Conservation (phyloP, 1,140 invertebrate species). For the Drosophila nikananu region DNA sequence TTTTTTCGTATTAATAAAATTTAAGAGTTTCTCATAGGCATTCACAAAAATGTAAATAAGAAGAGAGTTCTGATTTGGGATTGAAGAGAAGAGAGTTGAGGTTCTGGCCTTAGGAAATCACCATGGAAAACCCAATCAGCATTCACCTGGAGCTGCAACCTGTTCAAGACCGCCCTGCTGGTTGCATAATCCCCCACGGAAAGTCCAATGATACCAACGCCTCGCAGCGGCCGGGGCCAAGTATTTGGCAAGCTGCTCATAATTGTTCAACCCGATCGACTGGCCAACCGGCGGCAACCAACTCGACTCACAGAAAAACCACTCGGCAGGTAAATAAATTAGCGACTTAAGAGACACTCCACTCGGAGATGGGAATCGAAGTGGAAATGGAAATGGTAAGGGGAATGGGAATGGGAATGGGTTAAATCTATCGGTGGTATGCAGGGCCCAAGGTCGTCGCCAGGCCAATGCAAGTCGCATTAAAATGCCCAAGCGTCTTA, state of each 20-base stretch:
- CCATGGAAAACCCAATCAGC: neutral
- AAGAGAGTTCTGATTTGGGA: neutral
- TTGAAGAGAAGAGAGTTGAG: too few relatives aligned
- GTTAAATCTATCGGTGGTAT: constrained; percentile 9
- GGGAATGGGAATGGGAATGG: too few relatives aligned
- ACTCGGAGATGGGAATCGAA: constrained; percentile 3
- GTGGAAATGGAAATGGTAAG: neutral
- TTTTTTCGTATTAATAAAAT: constrained; percentile 55
- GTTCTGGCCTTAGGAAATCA: neutral
- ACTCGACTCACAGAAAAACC: constrained; percentile 37
- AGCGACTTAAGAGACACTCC: constrained; percentile 66
- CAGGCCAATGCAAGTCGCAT: constrained; percentile 61
- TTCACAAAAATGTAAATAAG: constrained; percentile 61
- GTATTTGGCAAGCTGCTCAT: constrained; percentile 76
- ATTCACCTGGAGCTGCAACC: neutral
- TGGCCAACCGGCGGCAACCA: constrained; percentile 34
- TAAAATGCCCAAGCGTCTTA: constrained; percentile 73
- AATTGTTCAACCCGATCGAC: constrained; percentile 53
- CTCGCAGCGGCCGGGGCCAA: constrained; percentile 5
- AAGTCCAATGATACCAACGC: constrained; percentile 20
- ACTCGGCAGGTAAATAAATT: constrained; percentile 71
- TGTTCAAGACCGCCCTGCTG: constrained; percentile 7
- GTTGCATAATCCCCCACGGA: constrained; percentile 26
- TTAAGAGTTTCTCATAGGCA: constrained; percentile 72
- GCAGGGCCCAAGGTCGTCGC: constrained; percentile 48